phyloP scores from a whole-genome alignment of 2,113 vertebrate genomes.

The Oreochromis spilurus region DNA sequence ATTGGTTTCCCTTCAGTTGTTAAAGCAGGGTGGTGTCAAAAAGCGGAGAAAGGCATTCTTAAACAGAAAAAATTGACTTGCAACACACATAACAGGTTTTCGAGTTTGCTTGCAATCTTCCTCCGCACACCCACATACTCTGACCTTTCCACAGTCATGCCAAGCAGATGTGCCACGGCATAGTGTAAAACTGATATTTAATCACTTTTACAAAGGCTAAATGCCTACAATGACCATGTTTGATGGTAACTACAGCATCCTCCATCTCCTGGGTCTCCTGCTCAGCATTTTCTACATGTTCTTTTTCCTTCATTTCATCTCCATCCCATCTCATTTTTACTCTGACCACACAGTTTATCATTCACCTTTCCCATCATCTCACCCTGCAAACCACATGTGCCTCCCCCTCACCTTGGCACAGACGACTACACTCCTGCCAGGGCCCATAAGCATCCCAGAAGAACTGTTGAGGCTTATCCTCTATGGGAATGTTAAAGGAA shows the following conservation, averaged over 20 bases:
- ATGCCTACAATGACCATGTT: slow-evolving; percentile 9
- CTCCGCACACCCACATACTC: slow-evolving; percentile 13
- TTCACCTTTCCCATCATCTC: slow-evolving; percentile 11
- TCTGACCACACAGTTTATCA: slow-evolving; percentile 29
- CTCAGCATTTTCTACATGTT: background rate
- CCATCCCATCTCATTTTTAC: background rate
- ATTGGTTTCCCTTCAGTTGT: slow-evolving; percentile 8
- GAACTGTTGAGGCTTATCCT: slow-evolving; percentile 90
- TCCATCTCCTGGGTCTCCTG: background rate
- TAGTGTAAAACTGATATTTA: background rate
- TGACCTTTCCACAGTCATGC: background rate
- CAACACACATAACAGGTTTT: slow-evolving; percentile 24
- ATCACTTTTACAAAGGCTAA: background rate
- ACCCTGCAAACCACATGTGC: slow-evolving; percentile 18
- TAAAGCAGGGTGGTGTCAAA: slow-evolving; percentile 23
- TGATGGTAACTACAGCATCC: background rate
- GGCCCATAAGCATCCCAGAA: slow-evolving; percentile 93
- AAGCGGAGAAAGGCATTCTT: slow-evolving; percentile 4
- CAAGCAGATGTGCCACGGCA: background rate
- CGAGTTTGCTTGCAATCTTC: slow-evolving; percentile 49
- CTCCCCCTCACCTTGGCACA: slow-evolving; percentile 90
- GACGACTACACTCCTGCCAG: slow-evolving; percentile 90
- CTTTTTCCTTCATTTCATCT: background rate
- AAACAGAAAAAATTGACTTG: slow-evolving; percentile 18
- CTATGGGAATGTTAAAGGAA: slow-evolving; percentile 94